Conservation (phyloP, 2,113 vertebrate genomes). For the Pituophis catenifer region DNA sequence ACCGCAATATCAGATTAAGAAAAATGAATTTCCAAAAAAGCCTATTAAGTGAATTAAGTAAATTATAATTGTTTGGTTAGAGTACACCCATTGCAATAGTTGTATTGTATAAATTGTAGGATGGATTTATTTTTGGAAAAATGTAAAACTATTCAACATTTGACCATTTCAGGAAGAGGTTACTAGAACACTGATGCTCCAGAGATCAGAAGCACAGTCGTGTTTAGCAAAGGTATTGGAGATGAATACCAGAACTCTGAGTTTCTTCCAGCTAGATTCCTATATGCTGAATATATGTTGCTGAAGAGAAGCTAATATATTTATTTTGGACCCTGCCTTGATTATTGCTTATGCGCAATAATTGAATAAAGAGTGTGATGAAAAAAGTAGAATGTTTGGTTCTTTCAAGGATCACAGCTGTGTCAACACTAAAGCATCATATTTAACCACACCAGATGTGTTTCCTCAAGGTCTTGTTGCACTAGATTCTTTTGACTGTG, state of each 20-base stretch:
- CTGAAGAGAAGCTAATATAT: not conserved
- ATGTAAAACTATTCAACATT: not conserved
- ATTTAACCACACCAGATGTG: not conserved
- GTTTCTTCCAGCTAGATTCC: not conserved
- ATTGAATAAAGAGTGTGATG: conserved; percentile 6
- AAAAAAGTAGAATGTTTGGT: not conserved
- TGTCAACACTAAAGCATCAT: not conserved
- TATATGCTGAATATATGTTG: not conserved
- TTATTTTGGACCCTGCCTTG: conserved; percentile 25
- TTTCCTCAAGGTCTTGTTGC: not conserved
- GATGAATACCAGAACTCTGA: not conserved
- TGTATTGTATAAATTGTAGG: conserved; percentile 1
- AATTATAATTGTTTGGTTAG: not conserved
- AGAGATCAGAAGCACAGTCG: not conserved
- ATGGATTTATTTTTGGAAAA: not conserved
- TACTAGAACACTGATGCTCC: not conserved
- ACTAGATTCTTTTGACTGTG: not conserved
- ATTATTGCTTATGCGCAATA: conserved; percentile 15
- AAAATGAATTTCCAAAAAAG: not conserved
- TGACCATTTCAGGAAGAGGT: conserved; percentile 5
- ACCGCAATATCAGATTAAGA: not conserved
- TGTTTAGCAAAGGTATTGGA: not conserved
- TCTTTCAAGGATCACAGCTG: not conserved
- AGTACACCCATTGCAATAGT: not conserved
- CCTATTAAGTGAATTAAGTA: conserved; percentile 23